Evolutionary conservation across 2,888 invertebrate species (phyloP), one percentile per base, ranked within the genome.

Genomic region (Rotaria sp.): DNA sequence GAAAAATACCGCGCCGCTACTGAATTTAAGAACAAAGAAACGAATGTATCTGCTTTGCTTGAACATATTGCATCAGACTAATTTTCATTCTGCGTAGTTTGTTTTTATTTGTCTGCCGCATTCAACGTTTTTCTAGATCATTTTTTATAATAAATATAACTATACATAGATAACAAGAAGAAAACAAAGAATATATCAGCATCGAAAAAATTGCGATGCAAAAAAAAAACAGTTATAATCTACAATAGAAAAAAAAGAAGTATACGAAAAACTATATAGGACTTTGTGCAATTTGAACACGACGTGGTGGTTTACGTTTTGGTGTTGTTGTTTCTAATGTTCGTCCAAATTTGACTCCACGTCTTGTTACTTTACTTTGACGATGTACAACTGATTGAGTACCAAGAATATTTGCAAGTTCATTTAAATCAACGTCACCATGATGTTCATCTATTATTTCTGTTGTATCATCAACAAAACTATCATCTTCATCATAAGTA

Each of bases 371-470:
- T 67, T 67, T 67, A 8, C 7, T 21, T 67, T 15, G 67, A 67
- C 67, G 67, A 67, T 67, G 67, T 21, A 67, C 67, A 30, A 67
- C 67, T 67, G 67, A 67, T 67, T 67, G 67, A 35, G 67, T 67
- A 35, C 67, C 67, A 21, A 67, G 67, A 67, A 67, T 67, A 67
- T 67, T 67, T 21, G 67, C 67, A 67, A 67, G 67, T 67, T 67
- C 67, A 67, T 67, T 38, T 4, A 5, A 67, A 67, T 67, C 67
- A 18, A 67, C 67, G 35, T 67, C 67, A 21, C 67, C 67, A 67
- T 67, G 67, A 67, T 67, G 67, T 21, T 67, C 35, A 67, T 67
- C 67, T 15, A 38, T 21, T 15, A 67, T 35, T 67, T 67, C 35
- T 21, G 67, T 67, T 35, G 67, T 67, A 67, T 67, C 67, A 67